Percentiles rank a stretch among this genome's conserved stretches.
These are phyloP conservation scores for Neosilurus hyrtlii DNA, from an alignment of 2,797 vertebrate genomes.

Conservation along the genomic window DNA sequence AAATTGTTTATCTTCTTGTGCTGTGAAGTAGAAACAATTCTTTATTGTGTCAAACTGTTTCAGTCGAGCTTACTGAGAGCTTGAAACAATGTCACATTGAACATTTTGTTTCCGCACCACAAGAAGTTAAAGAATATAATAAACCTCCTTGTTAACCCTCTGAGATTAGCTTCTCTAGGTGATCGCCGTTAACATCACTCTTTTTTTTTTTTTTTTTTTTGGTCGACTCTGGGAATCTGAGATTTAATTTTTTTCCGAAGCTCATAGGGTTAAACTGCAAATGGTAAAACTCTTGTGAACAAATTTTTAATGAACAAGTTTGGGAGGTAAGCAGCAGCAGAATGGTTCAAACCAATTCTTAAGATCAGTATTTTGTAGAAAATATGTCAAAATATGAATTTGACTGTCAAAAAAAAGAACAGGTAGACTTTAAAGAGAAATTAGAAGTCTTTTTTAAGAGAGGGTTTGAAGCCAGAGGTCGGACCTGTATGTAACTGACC, in stretches of 20 bases:
- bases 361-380: constrained; percentile 64
- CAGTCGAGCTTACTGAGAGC: constrained; percentile 34
- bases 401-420: constrained; percentile 73
- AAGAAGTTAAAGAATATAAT: constrained; percentile 73
- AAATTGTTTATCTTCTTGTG: constrained; percentile 71
- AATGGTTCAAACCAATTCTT: constrained; percentile 77
- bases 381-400: constrained; percentile 71
- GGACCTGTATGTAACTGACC: constrained; percentile 88
- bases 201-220: not conserved
- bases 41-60: constrained; percentile 47
- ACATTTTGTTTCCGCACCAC: constrained; percentile 64
- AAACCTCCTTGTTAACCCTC: constrained; percentile 75
- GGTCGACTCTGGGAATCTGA: not conserved
- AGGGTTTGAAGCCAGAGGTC: constrained; percentile 71
- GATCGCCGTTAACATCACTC: no score
- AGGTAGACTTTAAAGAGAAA: constrained; percentile 59
- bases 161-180: constrained; percentile 58
- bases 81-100: constrained; percentile 60
- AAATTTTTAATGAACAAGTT: constrained; percentile 79
- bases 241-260: not conserved
- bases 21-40: constrained; percentile 61
- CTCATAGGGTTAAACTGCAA: constrained; percentile 80
- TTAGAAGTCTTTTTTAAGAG: constrained; percentile 61
- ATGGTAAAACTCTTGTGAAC: constrained; percentile 82
- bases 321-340: constrained; percentile 88